phyloP scores from a whole-genome alignment of 2,113 vertebrate species.

The Crotalus helleri region DNA sequence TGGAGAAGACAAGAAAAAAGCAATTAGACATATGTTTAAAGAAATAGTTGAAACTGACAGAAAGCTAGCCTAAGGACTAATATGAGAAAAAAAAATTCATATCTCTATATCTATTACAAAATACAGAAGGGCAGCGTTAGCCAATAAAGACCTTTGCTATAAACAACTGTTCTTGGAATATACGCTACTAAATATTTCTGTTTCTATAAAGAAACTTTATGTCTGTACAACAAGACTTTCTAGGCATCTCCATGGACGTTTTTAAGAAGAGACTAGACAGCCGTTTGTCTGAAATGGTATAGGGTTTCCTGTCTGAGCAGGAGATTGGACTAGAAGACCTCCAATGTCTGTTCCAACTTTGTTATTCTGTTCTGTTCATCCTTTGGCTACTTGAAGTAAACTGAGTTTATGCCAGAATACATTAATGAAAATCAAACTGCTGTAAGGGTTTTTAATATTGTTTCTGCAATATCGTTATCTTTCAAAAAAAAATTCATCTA shows the following conservation, averaged over 20 bases:
- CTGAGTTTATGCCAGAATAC: background rate
- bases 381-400: background rate
- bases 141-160: background rate
- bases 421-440: background rate
- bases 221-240: background rate
- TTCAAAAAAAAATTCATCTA: background rate
- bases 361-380: background rate
- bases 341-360: too few relatives aligned
- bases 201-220: background rate
- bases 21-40: background rate
- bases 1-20: background rate
- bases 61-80: background rate
- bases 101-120: background rate
- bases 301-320: too few relatives aligned
- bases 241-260: background rate
- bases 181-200: background rate
- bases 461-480: background rate
- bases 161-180: background rate
- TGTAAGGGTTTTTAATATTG: background rate
- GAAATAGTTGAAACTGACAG: background rate
- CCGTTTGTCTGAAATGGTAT: too few relatives aligned
- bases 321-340: too few relatives aligned
- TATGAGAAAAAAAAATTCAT: background rate
- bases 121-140: background rate
- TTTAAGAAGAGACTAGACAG: too few relatives aligned